phyloP scores from a whole-genome alignment of 1,140 invertebrate species.

The Chelonus insularis region DNA sequence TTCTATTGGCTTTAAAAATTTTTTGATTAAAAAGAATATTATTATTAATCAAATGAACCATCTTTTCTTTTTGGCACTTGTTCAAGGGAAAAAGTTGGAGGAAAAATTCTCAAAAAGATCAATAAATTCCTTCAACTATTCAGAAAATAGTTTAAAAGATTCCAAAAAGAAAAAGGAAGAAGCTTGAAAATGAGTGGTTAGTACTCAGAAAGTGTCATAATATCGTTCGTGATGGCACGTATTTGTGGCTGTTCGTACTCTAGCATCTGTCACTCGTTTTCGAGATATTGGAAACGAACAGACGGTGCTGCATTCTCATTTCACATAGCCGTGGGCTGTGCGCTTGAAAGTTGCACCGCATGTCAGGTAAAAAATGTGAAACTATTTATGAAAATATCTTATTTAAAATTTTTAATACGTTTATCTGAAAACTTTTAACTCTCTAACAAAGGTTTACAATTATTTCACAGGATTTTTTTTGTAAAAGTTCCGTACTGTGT shows the following conservation, averaged over 20 bases:
- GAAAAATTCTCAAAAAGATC: too few species aligned
- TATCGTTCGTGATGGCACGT: constrained; percentile 33
- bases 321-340: constrained; percentile 19
- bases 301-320: constrained; percentile 32
- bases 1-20: too few species aligned
- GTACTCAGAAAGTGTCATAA: neutral
- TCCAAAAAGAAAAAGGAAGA: too few species aligned
- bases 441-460: too few species aligned
- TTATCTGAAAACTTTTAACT: neutral
- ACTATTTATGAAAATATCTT: neutral
- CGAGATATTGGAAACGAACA: constrained; percentile 32
- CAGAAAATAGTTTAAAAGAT: too few species aligned
- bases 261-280: constrained; percentile 36
- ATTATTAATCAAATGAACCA: too few species aligned
- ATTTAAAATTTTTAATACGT: neutral
- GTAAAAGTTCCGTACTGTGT: too few species aligned
- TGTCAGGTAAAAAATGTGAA: neutral
- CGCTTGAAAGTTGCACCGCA: neutral
- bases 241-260: constrained; percentile 29
- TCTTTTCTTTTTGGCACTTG: too few species aligned
- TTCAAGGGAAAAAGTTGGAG: too few species aligned
- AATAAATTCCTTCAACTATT: too few species aligned
- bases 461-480: too few species aligned
- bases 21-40: too few species aligned
- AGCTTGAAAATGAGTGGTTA: neutral